Evolutionary conservation across 2,113 vertebrate genomes (phyloP).

Genomic region (Pteropus alecto): DNA sequence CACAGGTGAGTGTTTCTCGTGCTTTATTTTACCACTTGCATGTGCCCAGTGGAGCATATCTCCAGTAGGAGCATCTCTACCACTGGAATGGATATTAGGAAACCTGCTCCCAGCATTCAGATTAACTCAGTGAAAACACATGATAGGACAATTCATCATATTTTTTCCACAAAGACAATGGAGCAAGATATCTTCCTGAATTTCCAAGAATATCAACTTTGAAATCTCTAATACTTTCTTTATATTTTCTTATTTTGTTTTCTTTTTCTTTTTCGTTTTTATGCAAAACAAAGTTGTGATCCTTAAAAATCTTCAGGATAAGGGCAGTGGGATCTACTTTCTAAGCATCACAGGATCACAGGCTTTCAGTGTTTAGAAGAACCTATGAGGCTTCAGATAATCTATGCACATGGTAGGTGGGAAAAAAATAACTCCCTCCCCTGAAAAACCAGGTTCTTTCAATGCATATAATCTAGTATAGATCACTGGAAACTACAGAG

Average conservation of each 20-base stretch:
- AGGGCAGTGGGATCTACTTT: background rate
- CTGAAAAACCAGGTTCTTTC: background rate
- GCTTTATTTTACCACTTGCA: background rate
- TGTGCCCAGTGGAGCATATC: background rate
- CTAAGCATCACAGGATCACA: background rate
- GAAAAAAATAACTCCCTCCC: background rate
- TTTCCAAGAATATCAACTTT: background rate
- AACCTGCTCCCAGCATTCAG: background rate
- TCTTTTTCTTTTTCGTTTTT: background rate
- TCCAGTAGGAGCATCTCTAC: accelerated
- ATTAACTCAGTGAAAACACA: background rate
- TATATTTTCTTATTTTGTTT: background rate
- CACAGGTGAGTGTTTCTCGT: background rate
- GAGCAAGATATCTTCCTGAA: background rate
- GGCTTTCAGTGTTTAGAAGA: background rate
- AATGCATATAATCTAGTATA: slow-evolving; percentile 13
- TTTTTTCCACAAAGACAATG: background rate
- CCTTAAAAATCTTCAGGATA: background rate
- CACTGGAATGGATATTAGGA: background rate
- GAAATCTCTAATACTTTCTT: background rate
- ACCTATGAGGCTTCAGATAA: background rate
- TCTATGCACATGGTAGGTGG: background rate
- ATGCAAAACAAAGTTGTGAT: background rate
- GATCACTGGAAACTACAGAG: background rate
- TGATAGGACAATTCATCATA: background rate